Percentiles rank a stretch among this genome's conserved stretches.
These are phyloP conservation scores for Penaeus vannamei DNA, from an alignment of 1,140 invertebrate genomes.

Conservation along the genomic window DNA sequence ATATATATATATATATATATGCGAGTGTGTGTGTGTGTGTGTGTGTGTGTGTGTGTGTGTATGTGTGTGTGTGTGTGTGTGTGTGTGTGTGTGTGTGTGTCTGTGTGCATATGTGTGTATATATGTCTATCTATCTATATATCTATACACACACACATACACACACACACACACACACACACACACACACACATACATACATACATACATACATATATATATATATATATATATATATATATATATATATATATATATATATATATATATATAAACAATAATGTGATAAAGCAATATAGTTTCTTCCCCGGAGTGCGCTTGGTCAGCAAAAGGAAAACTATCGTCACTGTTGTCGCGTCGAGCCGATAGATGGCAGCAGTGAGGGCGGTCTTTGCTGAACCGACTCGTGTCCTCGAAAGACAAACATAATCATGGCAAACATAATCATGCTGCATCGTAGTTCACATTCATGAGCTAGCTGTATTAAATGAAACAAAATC, in stretches of 20 bases:
- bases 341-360: no score
- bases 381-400: no score
- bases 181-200: neutral
- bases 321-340: no score
- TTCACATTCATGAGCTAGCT: no score
- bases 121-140: constrained; percentile 21
- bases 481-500: no score
- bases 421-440: no score
- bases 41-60: neutral
- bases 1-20: no score
- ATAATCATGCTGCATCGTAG: no score
- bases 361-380: no score
- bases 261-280: neutral
- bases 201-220: constrained; percentile 33
- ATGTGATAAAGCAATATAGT: neutral
- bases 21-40: no score
- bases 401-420: no score
- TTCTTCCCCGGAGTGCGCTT: no score
- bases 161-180: neutral
- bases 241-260: neutral
- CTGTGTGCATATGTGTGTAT: neutral
- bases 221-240: constrained; percentile 1
- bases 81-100: neutral
- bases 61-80: neutral
- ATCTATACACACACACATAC: constrained; percentile 9